Base-by-base conservation (phyloP, 1,140 invertebrate species). In the Aphidius ervi region DNA sequence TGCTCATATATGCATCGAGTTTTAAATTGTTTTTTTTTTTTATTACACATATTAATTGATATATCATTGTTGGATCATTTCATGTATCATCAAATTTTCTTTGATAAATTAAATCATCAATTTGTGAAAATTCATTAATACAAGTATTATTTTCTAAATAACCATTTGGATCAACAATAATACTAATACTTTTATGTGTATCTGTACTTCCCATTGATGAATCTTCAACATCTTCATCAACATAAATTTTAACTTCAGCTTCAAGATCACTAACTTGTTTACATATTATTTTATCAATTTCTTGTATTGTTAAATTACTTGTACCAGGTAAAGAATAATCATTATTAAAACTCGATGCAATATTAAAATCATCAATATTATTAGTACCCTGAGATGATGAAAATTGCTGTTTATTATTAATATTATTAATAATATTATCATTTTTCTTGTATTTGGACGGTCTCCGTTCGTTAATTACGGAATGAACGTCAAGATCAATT, bases 381-480 rank as follows among this genome's bases (percentile, higher is more conserved):
- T 58, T 58, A 58, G 56, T 58, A 58, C 56, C 56, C 56, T 58
- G 56, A 58, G 56, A 58, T 45, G 46, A 58, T 45, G 46, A 47
- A 45, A 58, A 58, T 40, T 58, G 47, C 50, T 58, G 39, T 16
- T 16, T 16, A 16, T 16, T 16, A 16, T 16, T 16, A 16, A 16
- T 1, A 16, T 16, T 16, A 16, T 16, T 16, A 16, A 16, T 16
- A 16, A 31, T 31, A 39, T 58, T 54, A 39, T 52, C 56, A 46
- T 58, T 58, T 23, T 45, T 47, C 45, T 67, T 77, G 31, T 78
- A 46, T 46, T 70, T 78, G 58, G 74, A 73, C 52, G 76, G 77
- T 54, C 76, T 72, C 54, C 76, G 69, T 64, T 80, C 77, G 60
- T 79, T 80, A 9, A 80, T 80, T 10, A 80, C 63, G 0, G 77